Percentiles rank a stretch among this genome's conserved stretches.
phyloP scores from a whole-genome alignment of 2,113 vertebrate genomes.

The Synchiropus splendidus region DNA sequence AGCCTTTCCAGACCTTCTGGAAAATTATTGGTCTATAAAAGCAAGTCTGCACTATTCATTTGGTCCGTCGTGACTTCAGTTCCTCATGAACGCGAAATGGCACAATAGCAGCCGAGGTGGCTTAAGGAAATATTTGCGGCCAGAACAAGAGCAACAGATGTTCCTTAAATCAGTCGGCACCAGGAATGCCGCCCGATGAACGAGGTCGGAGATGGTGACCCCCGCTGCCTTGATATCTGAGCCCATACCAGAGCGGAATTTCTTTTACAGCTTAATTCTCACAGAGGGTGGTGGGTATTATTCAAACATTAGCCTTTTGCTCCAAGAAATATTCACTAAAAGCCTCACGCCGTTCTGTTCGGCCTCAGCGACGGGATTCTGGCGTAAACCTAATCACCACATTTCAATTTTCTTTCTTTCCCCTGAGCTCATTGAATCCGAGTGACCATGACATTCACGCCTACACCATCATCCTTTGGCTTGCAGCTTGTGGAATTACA shows the following conservation, averaged over 20 bases:
- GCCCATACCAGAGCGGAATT: conserved; percentile 15
- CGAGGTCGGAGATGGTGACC: conserved; percentile 29
- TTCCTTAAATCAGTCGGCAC: conserved; percentile 45
- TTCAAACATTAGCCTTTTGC: conserved; percentile 1
- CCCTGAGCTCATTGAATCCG: conserved; percentile 1
- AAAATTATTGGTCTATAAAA: too few relatives aligned
- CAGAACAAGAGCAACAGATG: conserved; percentile 43
- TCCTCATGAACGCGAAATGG: too few relatives aligned
- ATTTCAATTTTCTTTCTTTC: conserved; percentile 9
- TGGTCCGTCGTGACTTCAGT: too few relatives aligned
- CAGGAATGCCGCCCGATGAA: conserved; percentile 30
- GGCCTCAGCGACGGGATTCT: conserved; percentile 35
- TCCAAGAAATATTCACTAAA: conserved; percentile 18
- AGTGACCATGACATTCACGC: conserved; percentile 15
- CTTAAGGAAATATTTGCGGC: not conserved
- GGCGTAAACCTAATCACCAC: conserved; percentile 34
- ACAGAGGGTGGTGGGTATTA: too few relatives aligned
- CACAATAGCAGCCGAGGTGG: too few relatives aligned
- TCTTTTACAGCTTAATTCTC: conserved; percentile 24
- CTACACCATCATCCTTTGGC: not conserved
- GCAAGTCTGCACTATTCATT: too few relatives aligned
- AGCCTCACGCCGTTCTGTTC: conserved; percentile 39
- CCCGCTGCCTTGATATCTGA: conserved; percentile 35
- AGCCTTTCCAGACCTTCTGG: too few relatives aligned
- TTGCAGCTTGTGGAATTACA: conserved; percentile 3